A percentile compares a stretch with the other conserved stretches of the same genome.
These are phyloP conservation scores for Mythimna vitellina DNA, from an alignment of 2,888 invertebrate species.

Conservation along the genomic window DNA sequence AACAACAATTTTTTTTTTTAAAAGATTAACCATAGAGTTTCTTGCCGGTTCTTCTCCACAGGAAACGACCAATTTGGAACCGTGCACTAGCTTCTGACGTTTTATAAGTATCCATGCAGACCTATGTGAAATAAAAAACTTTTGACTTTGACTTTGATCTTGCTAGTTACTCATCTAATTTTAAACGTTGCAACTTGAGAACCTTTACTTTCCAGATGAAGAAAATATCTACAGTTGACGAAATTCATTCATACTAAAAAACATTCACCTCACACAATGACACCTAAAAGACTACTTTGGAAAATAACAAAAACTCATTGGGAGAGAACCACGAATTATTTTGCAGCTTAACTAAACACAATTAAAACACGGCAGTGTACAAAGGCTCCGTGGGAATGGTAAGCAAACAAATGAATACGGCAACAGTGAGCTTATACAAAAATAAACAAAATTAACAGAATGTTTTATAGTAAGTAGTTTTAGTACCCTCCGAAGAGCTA, in stretches of 20 bases:
- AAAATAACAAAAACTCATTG: conserved; percentile 43
- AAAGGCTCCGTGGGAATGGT: conserved; percentile 43
- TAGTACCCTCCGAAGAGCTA: not conserved
- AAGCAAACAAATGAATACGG: conserved; percentile 1
- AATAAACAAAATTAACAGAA: not conserved
- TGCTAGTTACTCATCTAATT: not conserved
- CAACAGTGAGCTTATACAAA: not conserved
- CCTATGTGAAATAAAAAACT: too few species aligned
- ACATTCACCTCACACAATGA: not conserved
- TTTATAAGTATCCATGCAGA: too few species aligned
- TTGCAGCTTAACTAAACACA: conserved; percentile 39
- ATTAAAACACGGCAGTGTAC: conserved; percentile 41
- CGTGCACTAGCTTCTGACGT: too few species aligned
- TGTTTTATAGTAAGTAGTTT: too few species aligned
- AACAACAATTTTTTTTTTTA: too few species aligned
- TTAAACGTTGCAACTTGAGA: not conserved
- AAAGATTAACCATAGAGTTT: too few species aligned
- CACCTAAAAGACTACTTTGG: not conserved
- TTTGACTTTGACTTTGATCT: too few species aligned
- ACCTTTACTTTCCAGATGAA: not conserved
- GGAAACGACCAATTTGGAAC: too few species aligned
- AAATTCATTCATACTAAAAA: not conserved
- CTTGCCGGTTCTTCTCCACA: too few species aligned
- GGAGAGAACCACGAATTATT: conserved; percentile 8
- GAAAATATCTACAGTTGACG: not conserved